These are phyloP conservation scores for Paratrypauchen microcephalus DNA, from an alignment of 2,797 vertebrate genomes.

Conservation along the genomic window DNA sequence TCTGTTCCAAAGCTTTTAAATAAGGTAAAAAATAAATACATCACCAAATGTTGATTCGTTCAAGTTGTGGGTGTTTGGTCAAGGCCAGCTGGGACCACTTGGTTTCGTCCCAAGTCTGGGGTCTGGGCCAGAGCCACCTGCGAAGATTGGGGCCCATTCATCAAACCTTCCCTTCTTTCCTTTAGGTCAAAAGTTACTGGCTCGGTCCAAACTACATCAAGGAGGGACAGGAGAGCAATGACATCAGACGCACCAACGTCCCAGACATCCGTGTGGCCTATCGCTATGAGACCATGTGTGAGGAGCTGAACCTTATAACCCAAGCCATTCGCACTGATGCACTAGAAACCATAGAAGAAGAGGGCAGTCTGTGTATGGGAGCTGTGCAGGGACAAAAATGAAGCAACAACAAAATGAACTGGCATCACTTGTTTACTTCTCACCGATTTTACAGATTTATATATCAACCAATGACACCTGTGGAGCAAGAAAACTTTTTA, in stretches of 20 bases:
- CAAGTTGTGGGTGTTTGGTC: background rate
- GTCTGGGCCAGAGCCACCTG: background rate
- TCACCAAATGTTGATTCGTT: background rate
- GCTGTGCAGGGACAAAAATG: constrained; percentile 48
- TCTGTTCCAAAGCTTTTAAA: no score
- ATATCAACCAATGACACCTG: constrained; percentile 42
- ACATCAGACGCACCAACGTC: constrained; percentile 95
- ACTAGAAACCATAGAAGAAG: constrained; percentile 89
- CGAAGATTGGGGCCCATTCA: background rate
- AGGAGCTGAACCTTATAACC: constrained; percentile 93
- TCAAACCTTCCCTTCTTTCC: background rate
- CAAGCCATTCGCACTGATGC: constrained; percentile 90
- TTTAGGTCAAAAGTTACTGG: constrained; percentile 92
- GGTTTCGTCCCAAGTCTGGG: background rate
- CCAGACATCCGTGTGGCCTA: constrained; percentile 94
- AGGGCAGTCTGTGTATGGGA: constrained; percentile 69
- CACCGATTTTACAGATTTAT: constrained; percentile 45
- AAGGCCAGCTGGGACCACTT: background rate
- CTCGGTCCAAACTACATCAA: constrained; percentile 87
- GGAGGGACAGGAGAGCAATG: constrained; percentile 91
- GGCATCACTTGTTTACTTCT: constrained; percentile 34
- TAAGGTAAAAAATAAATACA: no score
- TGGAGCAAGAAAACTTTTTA: constrained; percentile 31
- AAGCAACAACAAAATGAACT: constrained; percentile 17
- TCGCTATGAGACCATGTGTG: constrained; percentile 92